Conservation (phyloP, 1,140 invertebrate species). For the Cataglyphis hispanica region DNA sequence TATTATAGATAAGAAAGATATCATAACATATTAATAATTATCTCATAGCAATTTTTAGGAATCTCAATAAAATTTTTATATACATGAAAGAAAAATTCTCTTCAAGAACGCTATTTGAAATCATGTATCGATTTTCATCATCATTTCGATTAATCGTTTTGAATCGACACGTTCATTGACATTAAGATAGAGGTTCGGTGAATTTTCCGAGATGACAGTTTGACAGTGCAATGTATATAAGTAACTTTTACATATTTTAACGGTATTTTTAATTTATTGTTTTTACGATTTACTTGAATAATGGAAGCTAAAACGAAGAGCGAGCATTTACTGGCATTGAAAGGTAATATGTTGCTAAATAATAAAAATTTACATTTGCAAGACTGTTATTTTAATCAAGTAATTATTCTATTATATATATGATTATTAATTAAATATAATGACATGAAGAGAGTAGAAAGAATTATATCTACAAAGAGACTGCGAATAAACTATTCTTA, state of each 20-base stretch:
- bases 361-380: conserved; percentile 22
- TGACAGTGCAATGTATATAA: background rate
- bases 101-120: conserved; percentile 4
- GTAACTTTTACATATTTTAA: background rate
- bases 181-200: conserved; percentile 50
- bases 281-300: conserved; percentile 14
- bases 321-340: conserved; percentile 83
- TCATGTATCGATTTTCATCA: conserved; percentile 9
- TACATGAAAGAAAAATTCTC: background rate
- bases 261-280: background rate
- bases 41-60: too few species aligned
- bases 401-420: conserved; percentile 13
- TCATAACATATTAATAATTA: background rate
- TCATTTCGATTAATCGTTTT: background rate
- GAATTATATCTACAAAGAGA: conserved; percentile 24
- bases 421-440: conserved; percentile 4
- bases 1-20: background rate
- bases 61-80: background rate
- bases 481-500: conserved; percentile 72
- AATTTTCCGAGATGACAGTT: conserved; percentile 13
- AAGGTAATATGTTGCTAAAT: conserved; percentile 75
- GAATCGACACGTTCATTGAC: conserved; percentile 22
- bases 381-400: background rate
- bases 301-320: conserved; percentile 83
- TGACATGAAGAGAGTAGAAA: background rate